Conservation (phyloP, 2,888 invertebrate species). For the Trissonchulus latispiculum region DNA sequence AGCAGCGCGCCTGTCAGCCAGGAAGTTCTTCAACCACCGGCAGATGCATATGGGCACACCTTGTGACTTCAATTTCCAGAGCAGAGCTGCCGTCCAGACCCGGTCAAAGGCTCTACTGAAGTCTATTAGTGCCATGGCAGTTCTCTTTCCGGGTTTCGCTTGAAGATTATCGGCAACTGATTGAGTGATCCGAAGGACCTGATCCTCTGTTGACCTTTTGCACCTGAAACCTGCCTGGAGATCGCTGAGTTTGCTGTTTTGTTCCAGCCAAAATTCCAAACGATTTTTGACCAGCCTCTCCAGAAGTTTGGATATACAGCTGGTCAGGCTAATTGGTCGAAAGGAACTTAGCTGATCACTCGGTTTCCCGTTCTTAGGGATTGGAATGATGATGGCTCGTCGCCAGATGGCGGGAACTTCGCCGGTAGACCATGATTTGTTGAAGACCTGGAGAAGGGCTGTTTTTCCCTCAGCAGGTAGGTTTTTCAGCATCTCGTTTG, state of each 20-base stretch:
- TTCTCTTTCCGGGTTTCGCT: not conserved
- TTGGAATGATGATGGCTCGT: too few species aligned
- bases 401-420: not conserved
- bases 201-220: too few species aligned
- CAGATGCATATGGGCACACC: not conserved
- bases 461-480: not conserved
- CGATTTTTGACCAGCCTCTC: not conserved
- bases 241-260: not conserved
- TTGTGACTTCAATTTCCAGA: not conserved
- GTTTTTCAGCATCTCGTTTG: too few species aligned
- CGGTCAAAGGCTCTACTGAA: conserved; percentile 1
- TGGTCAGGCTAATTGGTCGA: not conserved
- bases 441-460: not conserved
- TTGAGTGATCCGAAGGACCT: too few species aligned
- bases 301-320: not conserved
- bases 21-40: not conserved
- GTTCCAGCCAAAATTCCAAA: not conserved
- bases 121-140: not conserved
- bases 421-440: not conserved
- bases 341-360: not conserved
- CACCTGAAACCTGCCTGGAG: not conserved
- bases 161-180: not conserved
- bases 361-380: too few species aligned
- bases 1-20: not conserved
- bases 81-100: not conserved